These are phyloP conservation scores for Synergus laeviventris DNA, from an alignment of 2,888 invertebrate genomes.

Conservation along the genomic window DNA sequence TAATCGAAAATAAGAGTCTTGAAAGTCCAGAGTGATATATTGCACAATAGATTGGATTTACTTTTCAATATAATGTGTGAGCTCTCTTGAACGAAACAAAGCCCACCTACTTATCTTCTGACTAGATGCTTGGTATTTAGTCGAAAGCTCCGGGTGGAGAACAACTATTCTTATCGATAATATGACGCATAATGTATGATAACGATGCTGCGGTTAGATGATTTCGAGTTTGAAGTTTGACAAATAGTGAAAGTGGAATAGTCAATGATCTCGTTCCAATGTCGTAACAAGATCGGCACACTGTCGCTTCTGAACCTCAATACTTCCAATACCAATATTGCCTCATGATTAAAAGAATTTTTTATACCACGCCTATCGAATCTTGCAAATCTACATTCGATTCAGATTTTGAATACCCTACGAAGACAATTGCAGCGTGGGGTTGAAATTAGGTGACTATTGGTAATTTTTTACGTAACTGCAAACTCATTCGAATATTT, in stretches of 20 bases:
- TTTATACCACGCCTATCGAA: not conserved
- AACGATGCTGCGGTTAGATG: conserved; percentile 54
- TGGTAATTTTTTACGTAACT: conserved; percentile 3
- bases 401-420: not conserved
- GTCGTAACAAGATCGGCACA: conserved; percentile 9
- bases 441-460: conserved; percentile 2
- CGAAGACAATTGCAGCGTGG: not conserved
- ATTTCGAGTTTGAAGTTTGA: conserved; percentile 47
- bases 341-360: not conserved
- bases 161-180: not conserved
- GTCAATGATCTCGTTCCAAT: conserved; percentile 48
- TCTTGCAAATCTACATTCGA: not conserved
- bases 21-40: not conserved
- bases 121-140: not conserved
- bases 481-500: conserved; percentile 19
- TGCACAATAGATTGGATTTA: not conserved
- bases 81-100: not conserved
- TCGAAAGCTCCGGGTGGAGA: not conserved
- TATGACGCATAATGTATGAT: conserved; percentile 50
- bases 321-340: not conserved
- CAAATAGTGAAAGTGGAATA: conserved; percentile 57
- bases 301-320: conserved; percentile 9
- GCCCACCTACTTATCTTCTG: not conserved
- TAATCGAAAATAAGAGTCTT: not conserved
- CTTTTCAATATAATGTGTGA: not conserved